Conservation (phyloP, 2,797 vertebrate species). For the Cephalopachus bancanus region DNA sequence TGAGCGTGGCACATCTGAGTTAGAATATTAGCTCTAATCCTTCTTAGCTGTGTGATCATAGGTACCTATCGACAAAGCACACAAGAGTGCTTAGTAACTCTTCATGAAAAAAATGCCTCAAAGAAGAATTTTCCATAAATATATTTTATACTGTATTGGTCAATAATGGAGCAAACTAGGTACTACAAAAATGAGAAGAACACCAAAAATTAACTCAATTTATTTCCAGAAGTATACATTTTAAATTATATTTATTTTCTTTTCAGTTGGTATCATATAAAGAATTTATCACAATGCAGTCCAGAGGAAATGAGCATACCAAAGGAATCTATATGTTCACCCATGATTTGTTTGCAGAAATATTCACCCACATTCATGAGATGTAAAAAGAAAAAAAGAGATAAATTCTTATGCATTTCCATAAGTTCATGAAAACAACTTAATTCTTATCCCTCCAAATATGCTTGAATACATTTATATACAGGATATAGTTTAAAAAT, state of each 20-base stretch:
- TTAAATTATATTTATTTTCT: constrained; percentile 47
- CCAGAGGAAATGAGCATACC: constrained; percentile 12
- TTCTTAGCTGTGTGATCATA: constrained; percentile 10
- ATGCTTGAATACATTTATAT: constrained; percentile 37
- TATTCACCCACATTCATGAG: constrained; percentile 31
- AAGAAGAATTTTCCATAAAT: constrained; percentile 47
- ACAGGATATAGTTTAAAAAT: constrained; percentile 47
- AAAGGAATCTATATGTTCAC: constrained; percentile 36
- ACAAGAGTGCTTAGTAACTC: background rate
- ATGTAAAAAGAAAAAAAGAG: constrained; percentile 38
- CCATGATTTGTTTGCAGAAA: background rate
- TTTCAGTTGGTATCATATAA: constrained; percentile 23
- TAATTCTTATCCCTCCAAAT: constrained; percentile 27
- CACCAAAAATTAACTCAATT: constrained; percentile 38
- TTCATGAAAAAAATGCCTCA: background rate
- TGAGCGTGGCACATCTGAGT: background rate
- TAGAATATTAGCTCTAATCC: constrained; percentile 16
- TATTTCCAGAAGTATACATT: background rate
- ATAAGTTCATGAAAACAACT: constrained; percentile 21
- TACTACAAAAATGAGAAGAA: constrained; percentile 30
- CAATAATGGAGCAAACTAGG: constrained; percentile 1
- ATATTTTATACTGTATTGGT: constrained; percentile 41
- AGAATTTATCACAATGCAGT: background rate
- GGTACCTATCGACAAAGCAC: background rate
- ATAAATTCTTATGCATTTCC: background rate